Percentiles rank a stretch among this genome's conserved stretches.
Evolutionary conservation across 2,888 invertebrate genomes (phyloP).

Genomic region (Aradus depressus): DNA sequence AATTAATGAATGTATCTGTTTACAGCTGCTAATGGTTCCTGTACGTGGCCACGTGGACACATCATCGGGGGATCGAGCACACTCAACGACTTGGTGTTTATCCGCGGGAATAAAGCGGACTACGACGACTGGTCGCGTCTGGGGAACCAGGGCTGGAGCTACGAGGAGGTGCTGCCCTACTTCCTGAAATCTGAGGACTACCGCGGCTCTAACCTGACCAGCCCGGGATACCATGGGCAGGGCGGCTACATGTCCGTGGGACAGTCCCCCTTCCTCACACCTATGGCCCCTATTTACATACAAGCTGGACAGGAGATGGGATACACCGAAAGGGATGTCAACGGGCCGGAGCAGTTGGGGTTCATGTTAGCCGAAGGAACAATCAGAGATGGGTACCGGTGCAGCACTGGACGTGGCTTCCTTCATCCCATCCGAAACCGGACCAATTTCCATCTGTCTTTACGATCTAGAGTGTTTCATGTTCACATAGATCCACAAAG

Average conservation of each 20-base stretch:
- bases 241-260: conserved; percentile 74
- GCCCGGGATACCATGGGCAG: conserved; percentile 65
- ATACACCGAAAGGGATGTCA: conserved; percentile 73
- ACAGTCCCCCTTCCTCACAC: conserved; percentile 77
- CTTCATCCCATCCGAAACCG: conserved; percentile 65
- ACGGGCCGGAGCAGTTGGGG: conserved; percentile 74
- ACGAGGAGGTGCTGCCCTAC: conserved; percentile 63
- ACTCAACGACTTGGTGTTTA: conserved; percentile 82
- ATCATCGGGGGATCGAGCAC: conserved; percentile 82
- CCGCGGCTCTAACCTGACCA: conserved; percentile 65
- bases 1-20: no score
- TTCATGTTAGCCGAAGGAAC: conserved; percentile 83
- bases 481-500: conserved; percentile 43
- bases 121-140: conserved; percentile 79
- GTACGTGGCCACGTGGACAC: conserved; percentile 87
- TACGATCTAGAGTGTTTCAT: conserved; percentile 55
- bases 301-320: conserved; percentile 70
- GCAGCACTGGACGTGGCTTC: conserved; percentile 81
- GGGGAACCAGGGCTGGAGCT: conserved; percentile 84
- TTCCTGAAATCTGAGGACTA: conserved; percentile 89
- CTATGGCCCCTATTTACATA: conserved; percentile 66
- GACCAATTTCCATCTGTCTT: conserved; percentile 69
- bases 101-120: conserved; percentile 77
- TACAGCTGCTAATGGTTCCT: conserved; percentile 47
- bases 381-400: conserved; percentile 63